Evolutionary conservation across 1,140 invertebrate species (phyloP).

Genomic region (Pseudomyrmex sp.): DNA sequence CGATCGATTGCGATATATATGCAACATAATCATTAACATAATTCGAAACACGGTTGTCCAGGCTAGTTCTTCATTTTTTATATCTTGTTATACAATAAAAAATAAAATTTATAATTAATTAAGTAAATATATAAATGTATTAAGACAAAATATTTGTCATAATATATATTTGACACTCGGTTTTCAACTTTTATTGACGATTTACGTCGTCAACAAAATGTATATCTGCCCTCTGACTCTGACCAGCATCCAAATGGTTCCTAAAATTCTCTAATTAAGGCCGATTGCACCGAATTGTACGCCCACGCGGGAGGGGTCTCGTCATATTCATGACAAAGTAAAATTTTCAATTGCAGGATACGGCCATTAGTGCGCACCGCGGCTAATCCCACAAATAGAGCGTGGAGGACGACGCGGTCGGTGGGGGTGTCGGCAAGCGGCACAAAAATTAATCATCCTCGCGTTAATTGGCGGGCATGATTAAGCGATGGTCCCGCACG

Average conservation of each 20-base stretch:
- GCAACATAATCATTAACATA: background rate
- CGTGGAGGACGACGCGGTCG: conserved; percentile 62
- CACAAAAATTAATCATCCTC: conserved; percentile 73
- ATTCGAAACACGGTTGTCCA: conserved; percentile 1
- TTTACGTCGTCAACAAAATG: background rate
- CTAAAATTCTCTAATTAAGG: conserved; percentile 66
- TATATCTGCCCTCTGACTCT: background rate
- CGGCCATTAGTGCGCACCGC: conserved; percentile 69
- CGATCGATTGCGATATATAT: conserved; percentile 11
- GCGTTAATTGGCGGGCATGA: conserved; percentile 74
- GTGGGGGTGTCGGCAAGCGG: conserved; percentile 62
- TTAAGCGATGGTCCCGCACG: conserved; percentile 63
- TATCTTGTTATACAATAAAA: background rate
- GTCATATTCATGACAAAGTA: conserved; percentile 74
- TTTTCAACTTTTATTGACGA: background rate
- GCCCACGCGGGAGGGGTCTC: conserved; percentile 67
- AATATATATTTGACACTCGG: background rate
- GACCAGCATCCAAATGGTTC: conserved; percentile 7
- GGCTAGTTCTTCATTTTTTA: background rate
- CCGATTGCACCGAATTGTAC: conserved; percentile 54
- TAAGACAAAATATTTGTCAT: background rate
- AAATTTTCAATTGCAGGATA: conserved; percentile 76
- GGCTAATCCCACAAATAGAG: conserved; percentile 72
- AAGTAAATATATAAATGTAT: background rate
- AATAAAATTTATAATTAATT: background rate